Evolutionary conservation across 1,140 invertebrate genomes (phyloP), one percentile per base, ranked within the genome.

Genomic region (Pteromalus puparum): DNA sequence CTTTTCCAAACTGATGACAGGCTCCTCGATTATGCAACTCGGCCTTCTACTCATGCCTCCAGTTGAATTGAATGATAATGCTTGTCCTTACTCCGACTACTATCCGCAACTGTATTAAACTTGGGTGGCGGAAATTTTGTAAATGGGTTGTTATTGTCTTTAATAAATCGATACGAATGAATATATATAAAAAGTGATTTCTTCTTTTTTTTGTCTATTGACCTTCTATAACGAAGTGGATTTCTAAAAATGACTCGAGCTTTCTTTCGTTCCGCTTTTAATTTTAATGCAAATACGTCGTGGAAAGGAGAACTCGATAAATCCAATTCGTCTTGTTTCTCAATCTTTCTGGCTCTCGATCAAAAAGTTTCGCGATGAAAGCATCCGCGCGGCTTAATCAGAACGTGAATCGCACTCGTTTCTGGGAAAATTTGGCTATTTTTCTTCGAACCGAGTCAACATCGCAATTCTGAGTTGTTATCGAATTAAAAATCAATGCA

Each of bases 161-260:
- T 67, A 78, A 78, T 78, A 78, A 78, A 78, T 78, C 53, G 30
- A 78, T 65, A 67, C 65, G 15, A 78, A 78, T 77, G 28, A 38
- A 78, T 53, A 38, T 30, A 65, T 48, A 34, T 9, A 42, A 1
- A 53, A 53, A 15, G 3, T 53, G 5, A 10, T 48, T 48, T 53
- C 12, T 21, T 53, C 48, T 53, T 18, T 21, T 53, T 53, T 21
- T 18, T 53, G 18, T 53, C 30, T 61, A 0, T 9, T 42, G 10
- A 42, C 6, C 53, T 6, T 61, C 53, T 18, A n/a, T n/a, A 21
- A 61, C 21, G 18, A n/a, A 70, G 67, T 9, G 9, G 67, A 28
- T 67, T 24, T 70, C 26, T 18, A 6, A 28, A 70, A 28, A 70
- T 67, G 1, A 2, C 26, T 26, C 26, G n/a, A n/a, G 24, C 53